phyloP scores from a whole-genome alignment of 2,797 vertebrate genomes.

The Bovichtus variegatus region DNA sequence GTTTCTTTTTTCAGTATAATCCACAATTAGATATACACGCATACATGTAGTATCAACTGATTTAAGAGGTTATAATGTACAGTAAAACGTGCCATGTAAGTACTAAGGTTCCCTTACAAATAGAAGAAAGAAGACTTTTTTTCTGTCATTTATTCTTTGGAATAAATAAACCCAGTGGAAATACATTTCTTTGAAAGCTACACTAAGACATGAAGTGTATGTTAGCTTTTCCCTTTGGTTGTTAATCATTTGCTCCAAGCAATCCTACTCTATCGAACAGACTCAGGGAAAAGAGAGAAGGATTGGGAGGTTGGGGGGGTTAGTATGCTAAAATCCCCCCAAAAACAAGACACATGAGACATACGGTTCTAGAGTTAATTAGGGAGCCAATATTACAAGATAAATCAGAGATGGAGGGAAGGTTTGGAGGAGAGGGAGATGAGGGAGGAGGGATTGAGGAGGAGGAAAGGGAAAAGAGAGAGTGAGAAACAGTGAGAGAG shows the following conservation, averaged over 20 bases:
- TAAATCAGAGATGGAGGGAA: slow-evolving; percentile 81
- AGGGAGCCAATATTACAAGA: slow-evolving; percentile 83
- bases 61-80: slow-evolving; percentile 24
- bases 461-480: slow-evolving; percentile 46
- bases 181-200: slow-evolving; percentile 67
- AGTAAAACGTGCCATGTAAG: not conserved
- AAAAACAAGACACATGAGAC: slow-evolving; percentile 83
- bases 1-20: slow-evolving; percentile 30
- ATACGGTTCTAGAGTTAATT: slow-evolving; percentile 79
- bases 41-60: slow-evolving; percentile 31
- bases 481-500: slow-evolving; percentile 57
- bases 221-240: slow-evolving; percentile 71
- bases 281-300: slow-evolving; percentile 53
- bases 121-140: not conserved
- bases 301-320: slow-evolving; percentile 63
- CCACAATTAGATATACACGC: slow-evolving; percentile 28
- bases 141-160: slow-evolving; percentile 23
- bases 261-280: slow-evolving; percentile 63
- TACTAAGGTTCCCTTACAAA: slow-evolving; percentile 14
- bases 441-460: slow-evolving; percentile 56
- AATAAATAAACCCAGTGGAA: slow-evolving; percentile 26
- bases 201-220: slow-evolving; percentile 48
- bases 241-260: slow-evolving; percentile 77
- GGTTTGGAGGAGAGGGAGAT: slow-evolving; percentile 64
- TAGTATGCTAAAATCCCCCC: slow-evolving; percentile 76